Conservation (phyloP, 1,140 invertebrate genomes). For the Bursaphelenchus mucronatus region DNA sequence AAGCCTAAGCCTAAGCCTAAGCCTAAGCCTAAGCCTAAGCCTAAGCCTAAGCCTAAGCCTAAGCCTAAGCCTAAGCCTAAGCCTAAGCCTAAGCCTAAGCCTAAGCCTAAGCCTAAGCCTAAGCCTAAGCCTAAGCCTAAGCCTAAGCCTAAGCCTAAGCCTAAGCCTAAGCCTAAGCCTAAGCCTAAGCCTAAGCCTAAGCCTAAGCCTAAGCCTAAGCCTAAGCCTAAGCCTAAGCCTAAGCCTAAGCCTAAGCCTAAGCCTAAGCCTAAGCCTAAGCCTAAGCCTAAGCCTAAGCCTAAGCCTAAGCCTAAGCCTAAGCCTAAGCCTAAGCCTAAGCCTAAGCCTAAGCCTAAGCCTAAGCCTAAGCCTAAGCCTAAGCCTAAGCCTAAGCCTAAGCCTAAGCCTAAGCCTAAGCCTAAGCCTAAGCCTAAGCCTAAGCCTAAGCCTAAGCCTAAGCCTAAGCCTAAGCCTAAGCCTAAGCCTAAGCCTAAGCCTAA, state of each 20-base stretch:
- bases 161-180: conserved; percentile 8
- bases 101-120: conserved; percentile 8
- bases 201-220: conserved; percentile 8
- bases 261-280: conserved; percentile 8
- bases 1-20: conserved; percentile 8
- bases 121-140: conserved; percentile 8
- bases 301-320: conserved; percentile 8
- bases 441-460: conserved; percentile 8
- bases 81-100: conserved; percentile 8
- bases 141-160: conserved; percentile 8
- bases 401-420: conserved; percentile 8
- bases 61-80: conserved; percentile 8
- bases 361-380: conserved; percentile 8
- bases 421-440: conserved; percentile 8
- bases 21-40: conserved; percentile 8
- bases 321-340: conserved; percentile 8
- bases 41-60: conserved; percentile 8
- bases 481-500: conserved; percentile 8
- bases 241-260: conserved; percentile 8
- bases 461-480: conserved; percentile 8
- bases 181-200: conserved; percentile 8
- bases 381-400: conserved; percentile 8
- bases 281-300: conserved; percentile 8
- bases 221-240: conserved; percentile 8
- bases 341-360: conserved; percentile 8